phyloP scores from a whole-genome alignment of 2,797 vertebrate species.

The Cottoperca gobio region DNA sequence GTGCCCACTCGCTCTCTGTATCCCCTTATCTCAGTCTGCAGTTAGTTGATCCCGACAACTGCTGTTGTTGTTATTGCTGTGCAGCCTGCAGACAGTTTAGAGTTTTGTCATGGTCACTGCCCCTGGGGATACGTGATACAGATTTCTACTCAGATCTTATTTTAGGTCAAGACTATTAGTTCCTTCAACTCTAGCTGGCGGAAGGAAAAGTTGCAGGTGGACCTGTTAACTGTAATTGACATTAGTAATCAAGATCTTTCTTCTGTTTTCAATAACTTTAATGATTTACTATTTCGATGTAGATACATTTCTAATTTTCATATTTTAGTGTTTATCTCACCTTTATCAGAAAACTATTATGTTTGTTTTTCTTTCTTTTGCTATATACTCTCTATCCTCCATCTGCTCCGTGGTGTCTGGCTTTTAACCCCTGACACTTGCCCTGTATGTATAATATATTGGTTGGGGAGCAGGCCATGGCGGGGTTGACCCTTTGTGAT shows the following conservation, averaged over 20 bases:
- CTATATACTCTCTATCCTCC: slow-evolving; percentile 1
- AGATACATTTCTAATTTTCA: neutral
- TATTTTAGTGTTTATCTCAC: neutral
- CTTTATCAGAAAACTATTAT: neutral
- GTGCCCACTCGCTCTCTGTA: neutral
- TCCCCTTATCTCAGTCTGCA: slow-evolving; percentile 25
- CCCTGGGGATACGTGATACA: slow-evolving; percentile 58
- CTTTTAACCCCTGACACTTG: slow-evolving; percentile 69
- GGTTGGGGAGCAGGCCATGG: slow-evolving; percentile 46
- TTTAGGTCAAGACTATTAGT: slow-evolving; percentile 49
- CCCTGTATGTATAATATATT: slow-evolving; percentile 66
- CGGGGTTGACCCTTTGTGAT: slow-evolving; percentile 77
- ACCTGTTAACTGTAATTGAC: slow-evolving; percentile 13
- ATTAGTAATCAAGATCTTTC: slow-evolving; percentile 2
- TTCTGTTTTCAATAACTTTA: neutral
- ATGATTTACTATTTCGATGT: neutral
- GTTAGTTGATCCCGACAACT: slow-evolving; percentile 43
- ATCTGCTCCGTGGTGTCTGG: slow-evolving; percentile 44
- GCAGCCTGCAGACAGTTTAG: slow-evolving; percentile 48
- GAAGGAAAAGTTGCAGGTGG: slow-evolving; percentile 13
- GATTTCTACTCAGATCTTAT: slow-evolving; percentile 56
- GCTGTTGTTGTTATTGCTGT: slow-evolving; percentile 48
- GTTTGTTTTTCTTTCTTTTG: slow-evolving; percentile 7
- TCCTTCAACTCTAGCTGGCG: neutral
- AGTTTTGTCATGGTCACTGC: slow-evolving; percentile 54